Conservation (phyloP, 2,888 invertebrate species). For the Dione juno region DNA sequence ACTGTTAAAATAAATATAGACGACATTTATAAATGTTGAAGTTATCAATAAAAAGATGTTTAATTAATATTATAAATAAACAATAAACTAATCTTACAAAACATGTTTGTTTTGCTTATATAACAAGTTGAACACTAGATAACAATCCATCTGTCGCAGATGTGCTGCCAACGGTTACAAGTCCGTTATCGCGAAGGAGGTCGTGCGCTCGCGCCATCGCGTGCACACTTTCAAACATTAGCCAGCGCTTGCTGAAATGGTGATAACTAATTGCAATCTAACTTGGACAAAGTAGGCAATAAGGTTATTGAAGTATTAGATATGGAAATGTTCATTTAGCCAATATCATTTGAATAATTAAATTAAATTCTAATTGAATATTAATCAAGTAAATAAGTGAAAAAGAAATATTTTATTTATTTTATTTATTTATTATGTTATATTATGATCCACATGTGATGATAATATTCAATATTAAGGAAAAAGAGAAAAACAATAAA, state of each 20-base stretch:
- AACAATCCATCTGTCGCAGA: slow-evolving; percentile 52
- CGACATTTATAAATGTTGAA: background rate
- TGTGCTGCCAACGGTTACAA: slow-evolving; percentile 55
- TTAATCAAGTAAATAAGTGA: background rate
- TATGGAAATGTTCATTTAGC: slow-evolving; percentile 13
- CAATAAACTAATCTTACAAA: slow-evolving; percentile 21
- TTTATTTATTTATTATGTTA: too few relatives aligned
- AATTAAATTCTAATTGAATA: background rate
- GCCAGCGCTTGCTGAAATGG: slow-evolving; percentile 58
- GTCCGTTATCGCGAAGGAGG: slow-evolving; percentile 74
- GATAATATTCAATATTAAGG: too few relatives aligned
- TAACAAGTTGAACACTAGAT: slow-evolving; percentile 51
- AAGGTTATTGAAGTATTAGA: slow-evolving; percentile 50
- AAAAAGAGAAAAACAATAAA: too few relatives aligned
- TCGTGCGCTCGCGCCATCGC: slow-evolving; percentile 61
- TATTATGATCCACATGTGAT: too few relatives aligned
- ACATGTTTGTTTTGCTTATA: slow-evolving; percentile 51
- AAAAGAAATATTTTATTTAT: too few relatives aligned
- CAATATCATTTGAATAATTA: slow-evolving; percentile 6
- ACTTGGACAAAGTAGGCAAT: slow-evolving; percentile 41
- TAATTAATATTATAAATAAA: background rate
- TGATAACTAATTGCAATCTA: slow-evolving; percentile 44
- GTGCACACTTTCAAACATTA: slow-evolving; percentile 70
- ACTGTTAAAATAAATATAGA: too few relatives aligned
- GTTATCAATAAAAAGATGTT: background rate